Evolutionary conservation across 2,113 vertebrate genomes (phyloP), one percentile per base, ranked within the genome.

Genomic region (Heterotilapia buettikoferi): DNA sequence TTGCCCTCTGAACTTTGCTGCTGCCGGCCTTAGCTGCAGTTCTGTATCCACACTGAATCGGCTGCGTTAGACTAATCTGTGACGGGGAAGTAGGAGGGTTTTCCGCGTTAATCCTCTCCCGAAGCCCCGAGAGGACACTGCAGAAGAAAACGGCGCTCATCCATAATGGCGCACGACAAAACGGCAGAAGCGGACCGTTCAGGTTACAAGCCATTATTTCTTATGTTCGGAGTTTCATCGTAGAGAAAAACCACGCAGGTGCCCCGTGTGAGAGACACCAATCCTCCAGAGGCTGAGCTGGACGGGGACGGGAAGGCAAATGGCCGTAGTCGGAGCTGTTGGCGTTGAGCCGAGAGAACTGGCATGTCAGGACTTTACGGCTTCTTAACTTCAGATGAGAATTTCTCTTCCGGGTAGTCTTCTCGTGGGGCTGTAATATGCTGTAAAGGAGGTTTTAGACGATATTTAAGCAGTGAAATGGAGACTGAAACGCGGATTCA

Each of bases 61-160:
- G 56, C 33, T 12, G 83, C 45, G 73, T 57, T 12, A 59, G 8
- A 84, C 18, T 94, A 87, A 94, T 94, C 88, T 82, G 93, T 68
- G 68, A 86, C 26, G 18, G 86, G 85, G 93, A 73, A 93, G 95
- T 84, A 89, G 93, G 94, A 92, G 94, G 91, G 89, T 73, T 93
- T 86, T 87, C 57, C 52, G 31, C 5, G 79, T 54, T 96, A 96
- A 96, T 96, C 95, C 93, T 47, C 80, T 66, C 26, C 52, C 38
- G 82, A 63, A 86, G 36, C 82, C 45, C 73, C 1, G 53, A 26
- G 16, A 52, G 79, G 71, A 80, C 82, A 36, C 52, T 14, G 61
- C 59, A 2, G 31, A 31, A 84, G 33, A 83, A 24, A 50, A 24
- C 83, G 11, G 14, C 24, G 80, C n/a, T 61, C 19, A 29, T 43